These are phyloP conservation scores for Rhopalosiphum padi DNA, from an alignment of 1,140 invertebrate species.

Conservation along the genomic window DNA sequence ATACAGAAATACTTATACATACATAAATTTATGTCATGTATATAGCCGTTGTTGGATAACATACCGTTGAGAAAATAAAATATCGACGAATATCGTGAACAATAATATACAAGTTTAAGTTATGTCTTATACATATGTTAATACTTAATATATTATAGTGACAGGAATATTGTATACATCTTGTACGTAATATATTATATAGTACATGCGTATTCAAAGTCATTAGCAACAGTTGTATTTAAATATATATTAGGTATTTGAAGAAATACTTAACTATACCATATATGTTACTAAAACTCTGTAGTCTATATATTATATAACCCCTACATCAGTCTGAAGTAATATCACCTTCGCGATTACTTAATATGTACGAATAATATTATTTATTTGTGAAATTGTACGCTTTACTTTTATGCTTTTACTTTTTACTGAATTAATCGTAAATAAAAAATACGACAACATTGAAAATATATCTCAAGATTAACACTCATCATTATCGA, in stretches of 20 bases:
- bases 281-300: background rate
- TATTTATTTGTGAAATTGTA: background rate
- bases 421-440: background rate
- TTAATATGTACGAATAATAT: background rate
- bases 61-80: background rate
- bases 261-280: background rate
- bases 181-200: background rate
- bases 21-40: background rate
- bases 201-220: too few species aligned
- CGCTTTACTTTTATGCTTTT: too few species aligned
- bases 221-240: too few species aligned
- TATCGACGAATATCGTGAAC: background rate
- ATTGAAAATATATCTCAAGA: background rate
- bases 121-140: background rate
- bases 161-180: background rate
- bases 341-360: background rate
- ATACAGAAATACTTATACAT: background rate
- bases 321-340: background rate
- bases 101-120: background rate
- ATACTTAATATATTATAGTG: background rate
- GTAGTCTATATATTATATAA: background rate
- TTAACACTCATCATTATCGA: background rate
- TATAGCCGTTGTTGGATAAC: background rate
- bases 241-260: background rate
- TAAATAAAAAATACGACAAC: background rate